Evolutionary conservation across 1,140 invertebrate species (phyloP).

Genomic region (Spodoptera litura): DNA sequence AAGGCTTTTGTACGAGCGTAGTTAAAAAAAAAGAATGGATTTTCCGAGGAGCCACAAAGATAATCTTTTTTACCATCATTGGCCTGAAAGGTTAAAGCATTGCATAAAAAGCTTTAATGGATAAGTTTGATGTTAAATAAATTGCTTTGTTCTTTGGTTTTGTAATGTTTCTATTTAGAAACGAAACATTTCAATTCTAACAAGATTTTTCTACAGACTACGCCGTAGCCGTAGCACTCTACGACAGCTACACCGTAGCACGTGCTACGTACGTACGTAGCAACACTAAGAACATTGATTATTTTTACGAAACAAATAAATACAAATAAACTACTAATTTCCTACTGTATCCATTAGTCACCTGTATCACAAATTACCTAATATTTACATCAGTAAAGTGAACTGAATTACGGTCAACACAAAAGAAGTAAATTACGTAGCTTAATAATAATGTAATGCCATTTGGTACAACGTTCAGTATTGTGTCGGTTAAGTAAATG

Average conservation of each 20-base stretch:
- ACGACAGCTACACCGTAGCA: slow-evolving; percentile 13
- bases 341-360: not conserved
- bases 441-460: slow-evolving; percentile 8
- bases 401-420: slow-evolving; percentile 12
- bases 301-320: not conserved
- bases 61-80: slow-evolving; percentile 37
- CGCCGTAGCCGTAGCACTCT: not conserved
- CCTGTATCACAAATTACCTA: slow-evolving; percentile 12
- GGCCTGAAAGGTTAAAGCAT: slow-evolving; percentile 26
- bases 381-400: not conserved
- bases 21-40: slow-evolving; percentile 30
- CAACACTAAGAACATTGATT: not conserved
- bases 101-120: slow-evolving; percentile 23
- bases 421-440: slow-evolving; percentile 10
- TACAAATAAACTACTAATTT: not conserved
- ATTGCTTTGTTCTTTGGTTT: slow-evolving; percentile 13
- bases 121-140: slow-evolving; percentile 35
- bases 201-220: not conserved
- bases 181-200: not conserved
- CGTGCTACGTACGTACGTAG: too few species aligned
- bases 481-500: slow-evolving; percentile 15
- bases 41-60: not conserved
- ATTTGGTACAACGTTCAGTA: slow-evolving; percentile 12
- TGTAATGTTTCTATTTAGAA: not conserved
- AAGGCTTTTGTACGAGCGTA: slow-evolving; percentile 24